Evolutionary conservation across 2,797 vertebrate genomes (phyloP), one percentile per base, ranked within the genome.

Genomic region (Coregonus sp.): DNA sequence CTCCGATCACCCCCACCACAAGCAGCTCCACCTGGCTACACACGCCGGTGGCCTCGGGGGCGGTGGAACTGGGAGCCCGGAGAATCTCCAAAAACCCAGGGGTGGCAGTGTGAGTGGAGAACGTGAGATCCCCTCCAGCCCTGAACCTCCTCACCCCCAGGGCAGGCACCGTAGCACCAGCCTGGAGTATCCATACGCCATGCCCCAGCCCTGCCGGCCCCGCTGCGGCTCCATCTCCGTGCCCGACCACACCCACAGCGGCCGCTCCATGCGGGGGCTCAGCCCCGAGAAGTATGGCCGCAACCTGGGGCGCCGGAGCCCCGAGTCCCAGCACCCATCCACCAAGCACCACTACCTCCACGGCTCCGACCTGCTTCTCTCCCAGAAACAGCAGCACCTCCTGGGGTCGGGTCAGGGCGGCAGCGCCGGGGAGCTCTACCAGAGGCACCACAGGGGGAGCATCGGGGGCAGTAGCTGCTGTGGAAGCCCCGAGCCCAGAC

Each of bases 241-340:
- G 80, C 95, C 96, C 0, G 97, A 99, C 82, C 94, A 96, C 83
- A 96, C 59, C 59, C 65, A 67, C 31, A 4, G 65, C 65, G 9
- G 91, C 69, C 94, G 92, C 82, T 94, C 81, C 89, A 92, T 97
- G 90, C 94, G 96, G 86, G 97, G 97, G 80, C 94, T 94, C 1
- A 98, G 97, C 84, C 97, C 97, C 0, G 97, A 98, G 82, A 97
- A 98, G 81, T 97, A 98, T 71, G 86, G 90, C 51, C 88, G 90
- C 75, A 92, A 89, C 65, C 68, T 96, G 76, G 94, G 94, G 80
- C 95, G 96, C 75, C 94, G 95, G 75, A 95, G 96, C 79, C 95
- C 96, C 0, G 97, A 99, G 35, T 63, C 59, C 9, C 94, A 92
- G 88, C 93, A 94, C 84, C 51, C 91, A n/a, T 93, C 94, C 72